phyloP scores from a whole-genome alignment of 64 coral and sea anemone species.

The Porites australiensis region DNA sequence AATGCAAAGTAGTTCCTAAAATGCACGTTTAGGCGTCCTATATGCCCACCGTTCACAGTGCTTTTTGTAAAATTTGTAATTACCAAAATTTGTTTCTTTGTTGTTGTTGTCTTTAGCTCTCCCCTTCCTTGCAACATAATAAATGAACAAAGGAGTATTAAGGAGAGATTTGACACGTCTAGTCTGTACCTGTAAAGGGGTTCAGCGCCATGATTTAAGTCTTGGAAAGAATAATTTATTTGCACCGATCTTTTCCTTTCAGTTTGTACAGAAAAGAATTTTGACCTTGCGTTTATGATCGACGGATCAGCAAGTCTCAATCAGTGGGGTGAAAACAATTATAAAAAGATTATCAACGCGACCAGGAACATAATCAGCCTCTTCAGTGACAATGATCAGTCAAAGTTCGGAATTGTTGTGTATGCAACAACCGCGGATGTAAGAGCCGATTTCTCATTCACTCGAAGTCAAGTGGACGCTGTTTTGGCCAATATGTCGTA shows the following conservation, averaged over 20 bases:
- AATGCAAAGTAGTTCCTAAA: no score
- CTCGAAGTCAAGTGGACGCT: background rate
- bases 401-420: constrained; percentile 12
- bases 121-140: no score
- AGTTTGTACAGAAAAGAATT: background rate
- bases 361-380: background rate
- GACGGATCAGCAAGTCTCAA: constrained; percentile 12
- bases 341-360: background rate
- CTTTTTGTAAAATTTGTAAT: no score
- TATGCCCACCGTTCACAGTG: no score
- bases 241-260: background rate
- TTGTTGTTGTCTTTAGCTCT: no score
- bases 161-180: no score
- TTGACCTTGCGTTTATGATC: constrained; percentile 26
- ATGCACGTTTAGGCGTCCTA: no score
- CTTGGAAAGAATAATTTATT: no score
- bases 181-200: no score
- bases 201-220: no score
- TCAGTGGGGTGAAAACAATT: constrained; percentile 16
- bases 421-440: background rate
- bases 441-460: constrained; percentile 1
- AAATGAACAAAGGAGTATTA: no score
- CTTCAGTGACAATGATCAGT: background rate
- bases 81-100: no score
- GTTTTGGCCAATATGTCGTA: background rate